phyloP scores from a whole-genome alignment of 2,888 invertebrate species.

The Nesidiocoris tenuis region DNA sequence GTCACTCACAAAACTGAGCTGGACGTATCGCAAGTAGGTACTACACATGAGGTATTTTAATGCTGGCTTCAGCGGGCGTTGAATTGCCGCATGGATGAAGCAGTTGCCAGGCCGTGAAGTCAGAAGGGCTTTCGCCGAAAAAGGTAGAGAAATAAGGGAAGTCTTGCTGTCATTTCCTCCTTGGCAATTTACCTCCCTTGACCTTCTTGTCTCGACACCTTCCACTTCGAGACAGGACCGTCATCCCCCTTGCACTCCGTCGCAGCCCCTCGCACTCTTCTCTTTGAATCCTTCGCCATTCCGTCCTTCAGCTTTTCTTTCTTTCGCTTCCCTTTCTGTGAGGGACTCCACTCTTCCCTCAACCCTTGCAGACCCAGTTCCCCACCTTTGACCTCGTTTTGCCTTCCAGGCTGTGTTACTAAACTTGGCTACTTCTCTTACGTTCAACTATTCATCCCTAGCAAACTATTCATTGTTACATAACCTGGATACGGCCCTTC shows the following conservation, averaged over 20 bases:
- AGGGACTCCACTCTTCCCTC: neutral
- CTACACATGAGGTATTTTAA: too few relatives aligned
- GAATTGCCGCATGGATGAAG: neutral
- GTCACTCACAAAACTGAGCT: too few relatives aligned
- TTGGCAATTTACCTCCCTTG: conserved; percentile 38
- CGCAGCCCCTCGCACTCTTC: too few relatives aligned
- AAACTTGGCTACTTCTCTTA: neutral
- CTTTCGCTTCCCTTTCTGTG: neutral
- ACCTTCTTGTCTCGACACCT: conserved; percentile 2
- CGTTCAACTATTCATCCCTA: neutral
- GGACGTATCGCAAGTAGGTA: too few relatives aligned
- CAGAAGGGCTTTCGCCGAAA: conserved; percentile 35
- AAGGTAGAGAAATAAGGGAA: conserved; percentile 40
- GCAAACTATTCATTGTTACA: neutral
- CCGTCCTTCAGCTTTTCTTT: neutral
- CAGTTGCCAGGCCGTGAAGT: neutral
- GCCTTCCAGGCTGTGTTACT: neutral
- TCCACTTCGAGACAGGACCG: neutral
- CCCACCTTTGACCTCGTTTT: neutral
- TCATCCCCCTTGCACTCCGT: neutral
- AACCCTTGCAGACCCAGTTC: neutral
- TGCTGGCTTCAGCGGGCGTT: neutral
- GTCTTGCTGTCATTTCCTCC: conserved; percentile 42
- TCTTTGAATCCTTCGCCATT: neutral
- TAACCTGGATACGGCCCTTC: too few relatives aligned